Evolutionary conservation across 2,888 invertebrate genomes (phyloP).

Genomic region (Heliconius erato): DNA sequence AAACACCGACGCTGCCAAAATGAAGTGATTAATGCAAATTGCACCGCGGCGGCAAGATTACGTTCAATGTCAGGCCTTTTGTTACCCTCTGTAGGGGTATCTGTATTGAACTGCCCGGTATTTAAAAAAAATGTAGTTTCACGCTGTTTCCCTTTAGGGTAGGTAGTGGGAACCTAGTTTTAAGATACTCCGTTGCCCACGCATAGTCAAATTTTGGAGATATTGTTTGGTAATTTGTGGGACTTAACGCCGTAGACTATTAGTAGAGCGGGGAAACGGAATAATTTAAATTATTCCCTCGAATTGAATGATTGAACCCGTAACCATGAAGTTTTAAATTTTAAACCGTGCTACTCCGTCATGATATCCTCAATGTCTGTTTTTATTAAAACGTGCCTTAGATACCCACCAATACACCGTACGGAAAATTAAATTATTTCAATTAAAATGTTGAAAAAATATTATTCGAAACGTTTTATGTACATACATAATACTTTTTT

Average conservation of each 20-base stretch:
- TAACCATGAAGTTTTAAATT: too few species aligned
- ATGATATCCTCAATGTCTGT: too few species aligned
- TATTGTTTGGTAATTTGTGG: not conserved
- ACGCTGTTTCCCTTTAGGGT: not conserved
- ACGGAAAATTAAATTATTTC: too few species aligned
- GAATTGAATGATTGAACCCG: too few species aligned
- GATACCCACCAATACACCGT: too few species aligned
- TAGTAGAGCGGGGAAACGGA: too few species aligned
- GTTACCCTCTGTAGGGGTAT: conserved; percentile 2
- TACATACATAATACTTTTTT: too few species aligned
- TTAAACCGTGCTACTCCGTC: too few species aligned
- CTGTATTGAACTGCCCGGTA: conserved; percentile 1
- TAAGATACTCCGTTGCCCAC: not conserved
- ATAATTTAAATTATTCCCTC: too few species aligned
- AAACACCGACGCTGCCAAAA: conserved; percentile 38
- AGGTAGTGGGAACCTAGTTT: not conserved
- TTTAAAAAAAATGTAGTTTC: not conserved
- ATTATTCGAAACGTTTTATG: too few species aligned
- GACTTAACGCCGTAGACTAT: not conserved
- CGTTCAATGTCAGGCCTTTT: conserved; percentile 37
- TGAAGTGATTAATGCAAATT: conserved; percentile 45
- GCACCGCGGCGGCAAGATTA: conserved; percentile 40
- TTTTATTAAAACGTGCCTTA: too few species aligned
- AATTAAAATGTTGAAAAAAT: too few species aligned
- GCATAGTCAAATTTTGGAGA: not conserved